These are phyloP conservation scores for Periphyllus acericola DNA, from an alignment of 2,888 invertebrate genomes.

Conservation along the genomic window DNA sequence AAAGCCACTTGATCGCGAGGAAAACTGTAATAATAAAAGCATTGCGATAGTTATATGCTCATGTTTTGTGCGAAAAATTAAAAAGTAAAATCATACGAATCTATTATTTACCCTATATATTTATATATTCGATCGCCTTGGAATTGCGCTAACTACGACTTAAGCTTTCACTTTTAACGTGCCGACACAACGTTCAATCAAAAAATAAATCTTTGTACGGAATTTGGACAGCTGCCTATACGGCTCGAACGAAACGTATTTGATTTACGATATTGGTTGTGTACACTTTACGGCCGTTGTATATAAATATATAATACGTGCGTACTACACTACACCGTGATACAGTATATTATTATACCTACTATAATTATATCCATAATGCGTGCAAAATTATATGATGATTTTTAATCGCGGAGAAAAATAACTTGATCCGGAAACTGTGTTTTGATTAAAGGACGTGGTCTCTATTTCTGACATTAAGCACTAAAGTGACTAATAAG, in stretches of 20 bases:
- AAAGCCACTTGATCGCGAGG: no score
- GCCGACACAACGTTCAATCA: neutral
- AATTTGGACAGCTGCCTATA: constrained; percentile 46
- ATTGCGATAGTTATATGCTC: neutral
- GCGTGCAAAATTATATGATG: no score
- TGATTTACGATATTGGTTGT: constrained; percentile 1
- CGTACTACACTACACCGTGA: neutral
- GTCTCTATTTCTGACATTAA: no score
- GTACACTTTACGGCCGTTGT: neutral
- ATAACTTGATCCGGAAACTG: no score
- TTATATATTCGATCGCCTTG: neutral
- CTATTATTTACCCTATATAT: neutral
- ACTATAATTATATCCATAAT: neutral
- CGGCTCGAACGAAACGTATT: constrained; percentile 21
- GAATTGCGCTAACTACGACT: neutral
- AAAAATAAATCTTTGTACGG: constrained; percentile 30
- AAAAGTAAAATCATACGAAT: neutral
- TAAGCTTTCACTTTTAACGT: constrained; percentile 38
- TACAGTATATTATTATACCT: no score
- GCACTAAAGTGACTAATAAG: no score
- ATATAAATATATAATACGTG: neutral
- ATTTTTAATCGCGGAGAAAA: no score
- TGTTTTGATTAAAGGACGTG: no score
- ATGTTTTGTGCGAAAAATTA: neutral
- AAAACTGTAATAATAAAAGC: no score